Percentiles rank a stretch among this genome's conserved stretches.
phyloP scores from a whole-genome alignment of 2,113 vertebrate species.

The Eudyptes chrysolophus region DNA sequence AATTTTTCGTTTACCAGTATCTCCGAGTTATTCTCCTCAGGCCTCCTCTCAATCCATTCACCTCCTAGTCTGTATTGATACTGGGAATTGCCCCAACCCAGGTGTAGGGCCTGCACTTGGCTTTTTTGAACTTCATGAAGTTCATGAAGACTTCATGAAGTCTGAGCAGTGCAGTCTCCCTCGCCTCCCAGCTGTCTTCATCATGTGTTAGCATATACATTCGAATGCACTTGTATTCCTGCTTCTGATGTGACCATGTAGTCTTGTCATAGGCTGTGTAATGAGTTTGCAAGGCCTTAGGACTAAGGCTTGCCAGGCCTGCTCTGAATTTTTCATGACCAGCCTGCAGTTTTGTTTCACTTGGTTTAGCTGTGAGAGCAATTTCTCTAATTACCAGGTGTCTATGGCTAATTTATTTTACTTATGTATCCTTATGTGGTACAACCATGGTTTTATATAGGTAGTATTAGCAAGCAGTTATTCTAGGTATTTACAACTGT shows the following conservation, averaged over 20 bases:
- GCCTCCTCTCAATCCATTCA: background rate
- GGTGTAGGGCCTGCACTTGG: background rate
- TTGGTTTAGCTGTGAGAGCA: background rate
- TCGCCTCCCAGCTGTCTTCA: background rate
- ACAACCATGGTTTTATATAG: background rate
- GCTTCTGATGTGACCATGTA: background rate
- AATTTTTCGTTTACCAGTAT: background rate
- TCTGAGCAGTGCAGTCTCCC: fast-evolving
- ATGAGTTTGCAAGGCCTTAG: background rate
- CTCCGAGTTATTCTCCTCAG: no score
- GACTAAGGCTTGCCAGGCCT: background rate
- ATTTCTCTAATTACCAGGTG: background rate
- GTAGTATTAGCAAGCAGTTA: background rate
- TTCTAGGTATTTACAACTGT: no score
- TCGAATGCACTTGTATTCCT: background rate
- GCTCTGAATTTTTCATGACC: background rate
- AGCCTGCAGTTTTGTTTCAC: background rate
- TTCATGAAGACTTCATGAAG: background rate
- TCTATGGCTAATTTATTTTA: background rate
- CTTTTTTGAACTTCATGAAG: background rate
- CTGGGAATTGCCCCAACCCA: no score
- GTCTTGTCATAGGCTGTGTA: background rate
- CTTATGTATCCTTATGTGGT: background rate
- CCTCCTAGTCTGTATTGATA: background rate
- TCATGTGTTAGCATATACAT: background rate